Percentiles rank a stretch among this genome's conserved stretches.
phyloP scores from a whole-genome alignment of 1,140 invertebrate genomes.

The Trichogramma pretiosum region DNA sequence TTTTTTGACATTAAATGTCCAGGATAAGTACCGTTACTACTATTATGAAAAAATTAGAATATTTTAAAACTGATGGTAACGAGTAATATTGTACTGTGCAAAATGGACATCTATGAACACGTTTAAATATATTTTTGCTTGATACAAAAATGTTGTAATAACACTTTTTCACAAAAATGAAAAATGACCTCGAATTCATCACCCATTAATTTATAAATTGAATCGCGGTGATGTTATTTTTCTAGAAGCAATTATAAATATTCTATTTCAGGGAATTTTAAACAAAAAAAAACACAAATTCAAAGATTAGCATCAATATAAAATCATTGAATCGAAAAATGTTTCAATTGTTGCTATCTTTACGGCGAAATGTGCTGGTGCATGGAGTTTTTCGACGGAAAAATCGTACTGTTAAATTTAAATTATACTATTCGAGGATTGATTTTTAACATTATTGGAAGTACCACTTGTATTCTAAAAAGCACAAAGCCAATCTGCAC shows the following conservation, averaged over 20 bases:
- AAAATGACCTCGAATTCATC: slow-evolving; percentile 16
- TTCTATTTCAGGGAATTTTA: slow-evolving; percentile 13
- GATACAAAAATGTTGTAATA: slow-evolving; percentile 28
- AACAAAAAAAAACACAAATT: slow-evolving; percentile 6
- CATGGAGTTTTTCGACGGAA: slow-evolving; percentile 2
- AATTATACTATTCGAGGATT: too few relatives aligned
- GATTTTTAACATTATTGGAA: too few relatives aligned
- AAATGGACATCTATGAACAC: slow-evolving; percentile 18
- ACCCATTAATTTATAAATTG: too few relatives aligned
- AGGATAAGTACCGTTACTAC: too few relatives aligned
- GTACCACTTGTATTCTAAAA: too few relatives aligned
- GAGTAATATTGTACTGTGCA: slow-evolving; percentile 26
- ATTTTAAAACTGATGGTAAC: slow-evolving; percentile 4
- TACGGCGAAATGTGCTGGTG: slow-evolving; percentile 14
- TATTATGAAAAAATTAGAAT: slow-evolving; percentile 4
- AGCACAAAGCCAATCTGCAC: too few relatives aligned
- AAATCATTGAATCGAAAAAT: neutral
- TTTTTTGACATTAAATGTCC: too few relatives aligned
- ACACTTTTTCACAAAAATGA: slow-evolving; percentile 25
- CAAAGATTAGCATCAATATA: neutral
- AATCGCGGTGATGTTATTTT: slow-evolving; percentile 32
- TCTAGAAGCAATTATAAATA: slow-evolving; percentile 34
- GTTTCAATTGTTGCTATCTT: slow-evolving; percentile 7
- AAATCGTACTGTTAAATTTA: too few relatives aligned
- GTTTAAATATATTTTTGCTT: slow-evolving; percentile 43